A percentile compares a stretch with the other conserved stretches of the same genome.
phyloP scores from a whole-genome alignment of 2,797 vertebrate species.

The Thunnus albacares region DNA sequence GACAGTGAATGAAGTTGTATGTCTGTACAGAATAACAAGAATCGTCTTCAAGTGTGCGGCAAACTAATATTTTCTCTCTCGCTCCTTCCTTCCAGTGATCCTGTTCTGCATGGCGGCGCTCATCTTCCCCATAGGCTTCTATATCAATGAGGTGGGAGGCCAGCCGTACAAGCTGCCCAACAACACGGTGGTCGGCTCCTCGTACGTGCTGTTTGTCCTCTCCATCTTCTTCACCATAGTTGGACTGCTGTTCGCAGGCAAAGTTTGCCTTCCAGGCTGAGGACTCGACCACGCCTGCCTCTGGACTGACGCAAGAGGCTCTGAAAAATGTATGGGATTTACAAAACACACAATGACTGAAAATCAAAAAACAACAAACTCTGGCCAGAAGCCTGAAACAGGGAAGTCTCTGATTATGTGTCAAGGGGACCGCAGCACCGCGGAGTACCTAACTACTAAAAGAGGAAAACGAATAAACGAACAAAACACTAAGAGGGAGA shows the following conservation, averaged over 20 bases:
- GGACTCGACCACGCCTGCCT: conserved; percentile 58
- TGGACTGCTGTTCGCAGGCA: conserved; percentile 98
- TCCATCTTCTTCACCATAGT: conserved; percentile 99
- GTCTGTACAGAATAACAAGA: background rate
- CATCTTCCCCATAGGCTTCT: conserved; percentile 99
- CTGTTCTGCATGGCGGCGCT: conserved; percentile 99
- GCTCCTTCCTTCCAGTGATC: conserved; percentile 91
- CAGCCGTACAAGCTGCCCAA: conserved; percentile 99
- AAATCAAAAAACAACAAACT: conserved; percentile 75
- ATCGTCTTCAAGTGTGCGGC: background rate
- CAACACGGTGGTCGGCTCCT: conserved; percentile 99
- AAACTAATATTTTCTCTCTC: conserved; percentile 57
- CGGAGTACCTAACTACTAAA: conserved; percentile 63
- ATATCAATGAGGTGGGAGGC: conserved; percentile 99
- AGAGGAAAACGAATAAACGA: conserved; percentile 53
- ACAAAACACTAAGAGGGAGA: conserved; percentile 63
- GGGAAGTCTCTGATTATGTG: conserved; percentile 62
- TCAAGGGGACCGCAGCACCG: conserved; percentile 62
- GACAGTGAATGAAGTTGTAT: background rate
- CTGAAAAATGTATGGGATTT: conserved; percentile 69
- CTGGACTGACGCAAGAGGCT: conserved; percentile 70
- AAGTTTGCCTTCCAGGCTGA: conserved; percentile 99
- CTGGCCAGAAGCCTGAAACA: conserved; percentile 59
- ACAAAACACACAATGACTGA: conserved; percentile 71
- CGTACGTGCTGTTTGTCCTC: conserved; percentile 98